Conservation (phyloP, 2,888 invertebrate genomes). For the Eumacrocentrus americanus region DNA sequence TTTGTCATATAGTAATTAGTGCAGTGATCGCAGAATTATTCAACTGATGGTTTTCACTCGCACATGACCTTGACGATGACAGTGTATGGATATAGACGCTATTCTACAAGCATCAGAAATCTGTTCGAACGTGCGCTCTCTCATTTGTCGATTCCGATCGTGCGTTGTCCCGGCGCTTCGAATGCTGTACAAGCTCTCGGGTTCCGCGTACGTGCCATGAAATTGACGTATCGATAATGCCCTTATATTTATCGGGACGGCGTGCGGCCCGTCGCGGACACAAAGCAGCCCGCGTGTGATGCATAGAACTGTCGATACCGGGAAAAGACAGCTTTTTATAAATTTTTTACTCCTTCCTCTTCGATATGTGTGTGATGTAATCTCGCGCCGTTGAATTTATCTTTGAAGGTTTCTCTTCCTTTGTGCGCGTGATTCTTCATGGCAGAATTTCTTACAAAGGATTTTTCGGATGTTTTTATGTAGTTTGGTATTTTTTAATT, state of each 20-base stretch:
- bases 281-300: slow-evolving; percentile 7
- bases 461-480: neutral
- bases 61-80: slow-evolving; percentile 14
- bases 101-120: too few relatives aligned
- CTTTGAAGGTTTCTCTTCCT: neutral
- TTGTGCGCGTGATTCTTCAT: neutral
- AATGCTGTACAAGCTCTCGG: slow-evolving; percentile 3
- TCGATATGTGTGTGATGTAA: neutral
- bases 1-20: slow-evolving; percentile 13
- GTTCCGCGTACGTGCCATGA: slow-evolving; percentile 26
- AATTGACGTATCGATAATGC: slow-evolving; percentile 37
- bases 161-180: neutral
- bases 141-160: slow-evolving; percentile 23
- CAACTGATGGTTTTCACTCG: neutral
- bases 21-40: slow-evolving; percentile 20
- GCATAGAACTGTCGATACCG: slow-evolving; percentile 17
- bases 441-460: neutral
- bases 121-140: neutral
- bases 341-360: neutral
- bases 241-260: slow-evolving; percentile 33
- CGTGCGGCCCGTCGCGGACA: slow-evolving; percentile 2
- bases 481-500: too few relatives aligned
- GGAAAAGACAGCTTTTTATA: slow-evolving; percentile 10
- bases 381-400: neutral
- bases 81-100: too few relatives aligned